Percentiles rank a stretch among this genome's conserved stretches.
Conservation (phyloP, 2,113 vertebrate genomes). For the Puffinus mauretanicus region DNA sequence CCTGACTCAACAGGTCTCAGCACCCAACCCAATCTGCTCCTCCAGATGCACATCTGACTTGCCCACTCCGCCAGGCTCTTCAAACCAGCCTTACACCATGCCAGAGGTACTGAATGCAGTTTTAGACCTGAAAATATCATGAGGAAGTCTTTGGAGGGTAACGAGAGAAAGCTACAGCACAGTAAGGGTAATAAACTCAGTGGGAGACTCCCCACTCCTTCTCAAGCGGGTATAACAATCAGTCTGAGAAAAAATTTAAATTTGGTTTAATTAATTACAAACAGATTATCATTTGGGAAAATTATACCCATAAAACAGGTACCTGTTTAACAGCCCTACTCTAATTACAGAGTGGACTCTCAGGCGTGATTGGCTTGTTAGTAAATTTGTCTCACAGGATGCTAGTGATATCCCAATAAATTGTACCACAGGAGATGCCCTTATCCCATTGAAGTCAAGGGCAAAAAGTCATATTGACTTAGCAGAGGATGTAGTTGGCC, state of each 20-base stretch:
- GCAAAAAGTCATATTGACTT: neutral
- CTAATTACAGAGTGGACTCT: neutral
- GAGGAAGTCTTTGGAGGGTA: neutral
- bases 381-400: neutral
- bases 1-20: neutral
- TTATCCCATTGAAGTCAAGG: neutral
- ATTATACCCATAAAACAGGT: neutral
- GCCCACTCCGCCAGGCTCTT: neutral
- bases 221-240: neutral
- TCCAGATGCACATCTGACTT: neutral
- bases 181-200: neutral
- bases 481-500: neutral
- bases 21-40: neutral
- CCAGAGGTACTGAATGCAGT: neutral
- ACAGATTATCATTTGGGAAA: neutral
- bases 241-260: neutral
- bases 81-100: neutral
- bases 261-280: neutral
- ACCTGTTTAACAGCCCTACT: neutral
- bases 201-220: neutral
- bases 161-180: neutral
- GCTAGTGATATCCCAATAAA: neutral
- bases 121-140: neutral
- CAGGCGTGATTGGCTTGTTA: accelerated
- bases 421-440: neutral